Evolutionary conservation across 2,888 invertebrate genomes (phyloP).

Genomic region (Adineta ricciae): DNA sequence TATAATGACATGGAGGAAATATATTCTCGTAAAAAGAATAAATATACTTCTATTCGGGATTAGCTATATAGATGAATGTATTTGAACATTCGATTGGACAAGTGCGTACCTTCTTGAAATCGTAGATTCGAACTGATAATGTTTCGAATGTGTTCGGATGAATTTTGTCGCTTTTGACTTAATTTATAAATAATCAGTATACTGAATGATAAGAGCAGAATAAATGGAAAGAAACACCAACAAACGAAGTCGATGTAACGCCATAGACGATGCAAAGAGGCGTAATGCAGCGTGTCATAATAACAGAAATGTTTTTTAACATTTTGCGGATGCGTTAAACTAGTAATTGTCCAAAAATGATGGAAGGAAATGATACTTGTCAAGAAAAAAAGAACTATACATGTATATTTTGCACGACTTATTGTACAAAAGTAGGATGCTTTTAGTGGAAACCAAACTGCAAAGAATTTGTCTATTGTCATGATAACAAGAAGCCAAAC

Average conservation of each 20-base stretch:
- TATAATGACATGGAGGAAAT: too few relatives aligned
- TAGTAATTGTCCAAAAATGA: background rate
- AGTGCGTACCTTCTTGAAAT: background rate
- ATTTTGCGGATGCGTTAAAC: background rate
- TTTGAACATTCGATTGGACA: too few relatives aligned
- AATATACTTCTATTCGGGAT: too few relatives aligned
- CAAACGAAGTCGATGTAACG: background rate
- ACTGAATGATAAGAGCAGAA: background rate
- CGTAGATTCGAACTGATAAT: background rate
- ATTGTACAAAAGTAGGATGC: background rate
- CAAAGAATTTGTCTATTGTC: slow-evolving; percentile 13
- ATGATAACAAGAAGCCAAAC: slow-evolving; percentile 8
- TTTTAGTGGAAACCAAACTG: background rate
- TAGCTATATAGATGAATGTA: too few relatives aligned
- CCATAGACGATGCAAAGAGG: background rate
- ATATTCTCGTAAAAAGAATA: too few relatives aligned
- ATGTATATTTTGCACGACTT: background rate
- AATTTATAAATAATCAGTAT: slow-evolving; percentile 15
- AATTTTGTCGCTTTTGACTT: background rate
- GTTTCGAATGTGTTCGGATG: background rate
- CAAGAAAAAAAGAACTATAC: background rate
- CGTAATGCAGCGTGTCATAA: background rate
- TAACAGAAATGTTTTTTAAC: background rate
- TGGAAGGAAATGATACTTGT: slow-evolving; percentile 13
- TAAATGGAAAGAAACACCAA: slow-evolving; percentile 17